Percentiles rank a stretch among this genome's conserved stretches.
phyloP scores from a whole-genome alignment of 2,888 invertebrate species.

The Phytoseiulus persimilis region DNA sequence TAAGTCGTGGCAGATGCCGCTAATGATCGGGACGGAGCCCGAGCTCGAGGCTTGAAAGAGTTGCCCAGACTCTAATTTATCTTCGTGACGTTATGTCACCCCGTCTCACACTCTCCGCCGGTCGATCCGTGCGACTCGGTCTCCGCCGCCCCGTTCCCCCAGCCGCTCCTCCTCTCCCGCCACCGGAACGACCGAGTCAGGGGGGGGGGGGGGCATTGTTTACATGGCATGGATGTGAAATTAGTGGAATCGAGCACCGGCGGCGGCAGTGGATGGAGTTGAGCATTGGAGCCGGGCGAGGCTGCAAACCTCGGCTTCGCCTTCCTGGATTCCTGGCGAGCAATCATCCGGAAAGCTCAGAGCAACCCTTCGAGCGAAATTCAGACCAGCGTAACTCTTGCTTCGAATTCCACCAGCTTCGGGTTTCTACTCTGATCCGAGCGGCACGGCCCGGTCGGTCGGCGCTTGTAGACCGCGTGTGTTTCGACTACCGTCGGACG shows the following conservation, averaged over 20 bases:
- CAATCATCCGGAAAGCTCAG: background rate
- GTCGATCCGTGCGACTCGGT: background rate
- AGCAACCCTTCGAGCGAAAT: background rate
- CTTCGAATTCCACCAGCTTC: background rate
- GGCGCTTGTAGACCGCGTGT: background rate
- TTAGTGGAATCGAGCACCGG: background rate
- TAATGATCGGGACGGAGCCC: background rate
- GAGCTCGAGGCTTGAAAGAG: background rate
- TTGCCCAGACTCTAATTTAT: background rate
- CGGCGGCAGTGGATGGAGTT: background rate
- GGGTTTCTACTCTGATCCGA: background rate
- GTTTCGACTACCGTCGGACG: conserved; percentile 5
- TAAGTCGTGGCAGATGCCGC: background rate
- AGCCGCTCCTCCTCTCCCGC: background rate
- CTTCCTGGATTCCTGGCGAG: background rate
- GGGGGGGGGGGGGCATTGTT: background rate
- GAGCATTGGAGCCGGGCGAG: background rate
- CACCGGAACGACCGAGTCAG: background rate
- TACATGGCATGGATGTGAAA: background rate
- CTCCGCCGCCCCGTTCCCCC: background rate
- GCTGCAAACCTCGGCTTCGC: background rate
- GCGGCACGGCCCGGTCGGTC: background rate
- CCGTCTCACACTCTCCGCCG: background rate
- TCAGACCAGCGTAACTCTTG: background rate
- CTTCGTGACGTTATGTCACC: background rate